Conservation (phyloP, 2,888 invertebrate species). For the Zonitis immaculata region DNA sequence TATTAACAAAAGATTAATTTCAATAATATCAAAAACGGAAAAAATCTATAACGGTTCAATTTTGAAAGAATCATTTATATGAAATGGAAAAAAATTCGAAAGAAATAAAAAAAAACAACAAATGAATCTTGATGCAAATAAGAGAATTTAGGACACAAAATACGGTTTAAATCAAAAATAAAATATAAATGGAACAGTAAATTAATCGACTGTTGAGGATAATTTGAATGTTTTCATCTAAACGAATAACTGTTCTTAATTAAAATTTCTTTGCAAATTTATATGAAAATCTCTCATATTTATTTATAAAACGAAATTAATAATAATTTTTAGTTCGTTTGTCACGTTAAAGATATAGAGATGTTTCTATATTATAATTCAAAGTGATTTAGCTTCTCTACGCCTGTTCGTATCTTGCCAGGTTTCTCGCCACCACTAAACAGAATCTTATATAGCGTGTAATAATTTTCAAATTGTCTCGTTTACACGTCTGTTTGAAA, state of each 20-base stretch:
- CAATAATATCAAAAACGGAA: no score
- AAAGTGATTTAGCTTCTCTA: background rate
- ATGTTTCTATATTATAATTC: background rate
- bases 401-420: background rate
- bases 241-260: no score
- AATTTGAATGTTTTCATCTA: no score
- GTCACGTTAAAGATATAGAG: background rate
- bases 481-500: background rate
- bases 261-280: no score
- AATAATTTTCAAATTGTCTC: background rate
- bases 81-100: background rate
- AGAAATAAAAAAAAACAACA: background rate
- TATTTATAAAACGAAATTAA: background rate
- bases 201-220: no score
- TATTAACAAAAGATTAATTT: background rate
- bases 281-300: no score
- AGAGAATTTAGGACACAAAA: no score
- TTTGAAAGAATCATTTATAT: background rate
- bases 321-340: background rate
- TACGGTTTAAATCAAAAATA: no score
- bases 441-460: background rate
- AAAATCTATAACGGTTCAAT: background rate
- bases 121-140: background rate
- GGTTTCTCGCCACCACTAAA: background rate
- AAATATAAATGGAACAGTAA: no score